Base-by-base conservation (phyloP, 2,888 invertebrate genomes). In the Drosophila mercatorum region DNA sequence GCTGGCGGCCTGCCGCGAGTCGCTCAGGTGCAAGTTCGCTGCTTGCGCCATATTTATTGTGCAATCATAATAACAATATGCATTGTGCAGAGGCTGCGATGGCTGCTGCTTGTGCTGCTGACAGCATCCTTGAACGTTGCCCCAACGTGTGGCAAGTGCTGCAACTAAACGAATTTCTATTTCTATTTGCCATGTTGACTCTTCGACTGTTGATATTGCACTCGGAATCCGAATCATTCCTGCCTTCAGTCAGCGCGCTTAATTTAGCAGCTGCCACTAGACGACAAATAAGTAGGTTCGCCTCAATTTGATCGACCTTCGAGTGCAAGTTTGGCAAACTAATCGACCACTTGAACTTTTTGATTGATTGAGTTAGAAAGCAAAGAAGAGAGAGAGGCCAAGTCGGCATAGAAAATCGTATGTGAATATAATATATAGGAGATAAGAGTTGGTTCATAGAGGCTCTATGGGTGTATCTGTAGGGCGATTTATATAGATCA, bases 111-210 rank as follows among this genome's bases (percentile, higher is more conserved):
- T 34, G 31, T 81, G 84, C 41, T 63, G 51, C 53, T 84, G 83
- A 82, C 88, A 80, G 66, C 80, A 76, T 80, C 71, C 84, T 78
- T 72, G 59, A 87, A 51, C 62, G 73, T 67, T 79, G 77, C 73
- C 55, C 73, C 78, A 69, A 61, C 63, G 51, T 79, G 80, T 66
- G 72, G 78, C 81, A 81, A 57, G 68, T 68, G 68, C 59, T 71
- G 81, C 81, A 81, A 51, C 72, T 73, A 89, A 89, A 87, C 89
- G 89, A 78, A 84, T 89, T 89, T 73, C 72, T 80, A 85, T 83
- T 83, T 81, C 84, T 70, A 83, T 86, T 83, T 78, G 88, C 72
- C 75, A 56, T 72, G 64, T 68, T 70, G 62, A 80, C 80, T 79
- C 56, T 79, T 80, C 79, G 76, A 62, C 70, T 80, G 80, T 80